Evolutionary conservation across 2,113 vertebrate genomes (phyloP), one percentile per base, ranked within the genome.

Genomic region (Saguinus midas): DNA sequence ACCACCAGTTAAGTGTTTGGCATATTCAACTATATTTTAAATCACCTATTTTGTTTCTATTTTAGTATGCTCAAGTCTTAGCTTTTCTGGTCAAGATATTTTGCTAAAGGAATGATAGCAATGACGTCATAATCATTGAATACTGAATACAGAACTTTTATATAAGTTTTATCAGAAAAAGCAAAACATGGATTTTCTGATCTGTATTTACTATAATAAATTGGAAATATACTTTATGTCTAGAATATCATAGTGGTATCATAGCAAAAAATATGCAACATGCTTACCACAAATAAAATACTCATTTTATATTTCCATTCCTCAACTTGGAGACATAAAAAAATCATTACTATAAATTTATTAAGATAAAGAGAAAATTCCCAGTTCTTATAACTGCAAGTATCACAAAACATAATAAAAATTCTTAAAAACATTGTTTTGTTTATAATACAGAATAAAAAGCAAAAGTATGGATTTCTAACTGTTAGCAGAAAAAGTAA

Each of bases 381-480:
- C 84, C 0, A 96, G 0, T 64, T 96, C n/a, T 92, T 58, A 50
- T 52, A 87, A 90, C 7, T 72, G 10, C 55, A 96, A 94, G 89
- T 90, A 92, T 85, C 48, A 84, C 1, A 80, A 95, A 85, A 37
- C 64, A 2, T 18, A 96, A 57, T 70, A 79, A 95, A 90, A 98
- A 70, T 57, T 94, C 21, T 86, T 86, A 55, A 84, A 96, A 64
- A 29, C 23, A 11, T 4, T 64, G 58, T 27, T 64, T 64, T 64
- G 29, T 64, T 93, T 97, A 93, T 70, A 93, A 87, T 90, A 88
- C 93, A 72, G 50, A 96, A 75, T 40, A 95, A 88, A 97, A 97
- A 96, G 84, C 83, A 92, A 79, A 96, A 95, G 57, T 80, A 98
- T 90, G 95, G 97, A 98, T 98, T 98, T 98, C 97, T 98, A 98